Percentiles rank a stretch among this genome's conserved stretches.
These are phyloP conservation scores for Enteromius thamalakanensis DNA, from an alignment of 2,797 vertebrate genomes.

Conservation along the genomic window DNA sequence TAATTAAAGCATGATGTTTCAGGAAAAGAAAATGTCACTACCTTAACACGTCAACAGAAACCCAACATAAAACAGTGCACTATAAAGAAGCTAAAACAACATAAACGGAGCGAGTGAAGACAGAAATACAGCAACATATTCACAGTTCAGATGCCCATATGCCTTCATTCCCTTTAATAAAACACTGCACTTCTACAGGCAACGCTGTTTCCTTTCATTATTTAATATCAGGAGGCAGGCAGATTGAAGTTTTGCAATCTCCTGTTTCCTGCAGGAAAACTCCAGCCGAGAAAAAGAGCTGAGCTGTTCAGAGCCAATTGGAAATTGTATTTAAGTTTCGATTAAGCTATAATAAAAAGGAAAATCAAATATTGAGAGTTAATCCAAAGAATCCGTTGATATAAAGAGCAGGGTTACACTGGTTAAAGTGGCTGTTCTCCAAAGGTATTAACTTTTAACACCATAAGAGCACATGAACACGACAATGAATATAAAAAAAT, in stretches of 20 bases:
- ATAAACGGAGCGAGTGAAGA: neutral
- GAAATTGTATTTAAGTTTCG: constrained; percentile 84
- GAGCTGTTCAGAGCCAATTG: constrained; percentile 44
- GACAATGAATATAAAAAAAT: constrained; percentile 5
- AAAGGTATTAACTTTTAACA: neutral
- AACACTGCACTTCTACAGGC: constrained; percentile 58
- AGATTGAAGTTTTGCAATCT: constrained; percentile 45
- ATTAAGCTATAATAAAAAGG: constrained; percentile 74
- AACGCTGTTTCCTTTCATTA: constrained; percentile 61
- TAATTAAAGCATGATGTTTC: constrained; percentile 10
- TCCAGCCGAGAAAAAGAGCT: constrained; percentile 12
- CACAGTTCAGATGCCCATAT: constrained; percentile 42
- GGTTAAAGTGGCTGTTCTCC: constrained; percentile 14
- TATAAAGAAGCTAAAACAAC: constrained; percentile 28
- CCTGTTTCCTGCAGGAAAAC: constrained; percentile 25
- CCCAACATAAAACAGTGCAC: neutral
- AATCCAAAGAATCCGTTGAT: neutral
- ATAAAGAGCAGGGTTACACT: constrained; percentile 22
- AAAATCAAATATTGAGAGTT: constrained; percentile 22
- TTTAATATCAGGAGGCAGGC: constrained; percentile 63
- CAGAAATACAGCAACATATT: constrained; percentile 44
- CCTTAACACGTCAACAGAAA: neutral
- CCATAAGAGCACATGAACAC: neutral
- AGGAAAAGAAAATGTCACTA: neutral
- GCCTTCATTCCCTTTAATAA: constrained; percentile 62